phyloP scores from a whole-genome alignment of 2,888 invertebrate species.

The Eilema griseolum region DNA sequence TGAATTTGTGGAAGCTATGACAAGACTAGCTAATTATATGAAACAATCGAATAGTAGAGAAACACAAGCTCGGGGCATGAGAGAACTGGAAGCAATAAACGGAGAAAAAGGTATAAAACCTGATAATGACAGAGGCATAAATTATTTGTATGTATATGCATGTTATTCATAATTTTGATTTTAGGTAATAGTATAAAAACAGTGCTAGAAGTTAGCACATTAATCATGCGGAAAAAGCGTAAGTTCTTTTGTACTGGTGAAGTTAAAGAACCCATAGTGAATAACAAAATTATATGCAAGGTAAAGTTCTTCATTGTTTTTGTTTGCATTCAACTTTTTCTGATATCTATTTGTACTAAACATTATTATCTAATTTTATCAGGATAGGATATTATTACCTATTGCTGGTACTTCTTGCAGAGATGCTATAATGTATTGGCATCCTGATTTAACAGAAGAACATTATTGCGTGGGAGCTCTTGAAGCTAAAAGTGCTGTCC shows the following conservation, averaged over 20 bases:
- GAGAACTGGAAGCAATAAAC: conserved; percentile 82
- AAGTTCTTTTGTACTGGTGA: conserved; percentile 83
- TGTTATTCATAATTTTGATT: conserved; percentile 1
- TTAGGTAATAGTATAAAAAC: conserved; percentile 82
- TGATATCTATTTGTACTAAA: background rate
- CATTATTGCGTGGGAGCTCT: conserved; percentile 83
- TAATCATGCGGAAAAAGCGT: conserved; percentile 82
- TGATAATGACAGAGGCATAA: background rate
- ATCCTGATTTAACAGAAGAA: conserved; percentile 80
- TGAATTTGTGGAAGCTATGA: conserved; percentile 82
- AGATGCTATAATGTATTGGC: conserved; percentile 84
- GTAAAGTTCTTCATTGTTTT: conserved; percentile 49
- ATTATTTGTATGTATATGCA: background rate
- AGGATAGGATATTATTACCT: conserved; percentile 81
- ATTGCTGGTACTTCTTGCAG: conserved; percentile 81
- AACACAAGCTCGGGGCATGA: conserved; percentile 79
- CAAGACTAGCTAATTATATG: conserved; percentile 75
- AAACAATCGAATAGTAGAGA: conserved; percentile 81
- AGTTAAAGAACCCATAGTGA: conserved; percentile 83
- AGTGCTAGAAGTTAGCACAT: conserved; percentile 78
- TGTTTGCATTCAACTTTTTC: background rate
- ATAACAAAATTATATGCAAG: conserved; percentile 83
- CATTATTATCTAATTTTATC: background rate
- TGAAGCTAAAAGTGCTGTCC: conserved; percentile 77
- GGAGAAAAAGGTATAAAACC: conserved; percentile 75